Evolutionary conservation across 2,113 vertebrate genomes (phyloP).

Genomic region (Psettodes erumei): DNA sequence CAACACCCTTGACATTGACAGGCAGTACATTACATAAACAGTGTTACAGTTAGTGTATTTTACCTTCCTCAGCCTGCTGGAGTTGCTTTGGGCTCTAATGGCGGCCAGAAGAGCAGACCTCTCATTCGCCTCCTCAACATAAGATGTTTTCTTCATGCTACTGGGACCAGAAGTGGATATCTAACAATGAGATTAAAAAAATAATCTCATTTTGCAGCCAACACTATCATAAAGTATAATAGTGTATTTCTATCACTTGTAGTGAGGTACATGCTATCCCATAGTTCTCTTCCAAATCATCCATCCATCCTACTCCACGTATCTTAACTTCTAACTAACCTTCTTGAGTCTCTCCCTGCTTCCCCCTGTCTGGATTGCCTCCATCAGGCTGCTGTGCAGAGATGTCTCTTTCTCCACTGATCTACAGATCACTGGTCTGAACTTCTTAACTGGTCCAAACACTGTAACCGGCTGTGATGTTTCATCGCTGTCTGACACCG

Average conservation of each 20-base stretch:
- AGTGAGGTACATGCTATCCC: not conserved
- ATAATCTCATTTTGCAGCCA: too few relatives aligned
- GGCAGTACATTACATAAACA: conserved; percentile 1
- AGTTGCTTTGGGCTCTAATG: conserved; percentile 87
- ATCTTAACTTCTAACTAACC: conserved; percentile 78
- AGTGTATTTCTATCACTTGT: not conserved
- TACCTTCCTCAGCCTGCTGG: conserved; percentile 88
- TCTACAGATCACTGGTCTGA: conserved; percentile 87
- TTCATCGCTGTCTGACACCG: conserved; percentile 25
- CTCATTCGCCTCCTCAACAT: conserved; percentile 84
- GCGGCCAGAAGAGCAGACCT: conserved; percentile 89
- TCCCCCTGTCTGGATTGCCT: conserved; percentile 89
- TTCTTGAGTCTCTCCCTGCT: conserved; percentile 90
- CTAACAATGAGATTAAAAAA: conserved; percentile 63
- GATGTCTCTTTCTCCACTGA: conserved; percentile 87
- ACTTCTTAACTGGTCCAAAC: conserved; percentile 93
- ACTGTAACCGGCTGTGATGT: conserved; percentile 66
- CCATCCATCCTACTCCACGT: not conserved
- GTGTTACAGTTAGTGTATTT: conserved; percentile 37
- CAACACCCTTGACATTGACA: conserved; percentile 12
- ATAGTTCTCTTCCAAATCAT: conserved; percentile 1
- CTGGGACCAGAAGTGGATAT: conserved; percentile 72
- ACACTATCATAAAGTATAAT: too few relatives aligned
- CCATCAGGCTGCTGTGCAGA: conserved; percentile 92
- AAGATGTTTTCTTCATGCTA: conserved; percentile 69